phyloP scores from a whole-genome alignment of 2,797 vertebrate species.

The Pseudomugil gertrudae region DNA sequence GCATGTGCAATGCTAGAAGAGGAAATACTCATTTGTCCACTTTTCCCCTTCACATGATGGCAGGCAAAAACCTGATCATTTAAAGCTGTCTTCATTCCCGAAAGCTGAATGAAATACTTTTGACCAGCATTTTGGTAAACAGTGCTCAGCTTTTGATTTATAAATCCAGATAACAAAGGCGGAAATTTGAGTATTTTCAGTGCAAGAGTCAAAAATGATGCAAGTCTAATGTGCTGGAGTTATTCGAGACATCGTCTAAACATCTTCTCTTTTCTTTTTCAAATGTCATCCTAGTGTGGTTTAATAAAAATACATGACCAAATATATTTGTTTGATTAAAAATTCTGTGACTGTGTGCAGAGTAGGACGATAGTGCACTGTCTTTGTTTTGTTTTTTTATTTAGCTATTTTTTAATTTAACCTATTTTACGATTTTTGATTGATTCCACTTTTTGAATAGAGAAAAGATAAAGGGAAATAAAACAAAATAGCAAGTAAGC shows the following conservation, averaged over 20 bases:
- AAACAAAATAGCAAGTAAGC: no score
- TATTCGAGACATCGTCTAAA: background rate
- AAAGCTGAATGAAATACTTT: constrained; percentile 10
- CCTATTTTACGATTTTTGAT: no score
- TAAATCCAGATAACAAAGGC: constrained; percentile 5
- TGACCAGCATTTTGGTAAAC: background rate
- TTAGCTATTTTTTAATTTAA: constrained; percentile 19
- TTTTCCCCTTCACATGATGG: background rate
- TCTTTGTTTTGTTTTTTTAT: no score
- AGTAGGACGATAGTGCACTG: constrained; percentile 10
- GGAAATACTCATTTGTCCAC: constrained; percentile 10
- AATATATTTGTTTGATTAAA: constrained; percentile 20
- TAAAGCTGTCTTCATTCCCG: background rate
- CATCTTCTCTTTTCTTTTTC: background rate
- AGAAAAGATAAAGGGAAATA: no score
- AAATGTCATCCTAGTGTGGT: no score
- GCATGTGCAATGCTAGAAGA: constrained; percentile 17
- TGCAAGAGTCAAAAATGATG: background rate
- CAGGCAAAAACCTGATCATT: constrained; percentile 9
- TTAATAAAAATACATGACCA: no score
- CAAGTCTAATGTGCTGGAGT: background rate
- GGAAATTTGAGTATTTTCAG: background rate
- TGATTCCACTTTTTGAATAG: no score
- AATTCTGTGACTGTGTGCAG: constrained; percentile 42
- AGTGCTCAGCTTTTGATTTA: constrained; percentile 8